Base-by-base conservation (phyloP, 2,888 invertebrate genomes). In the Orthosia cruda region DNA sequence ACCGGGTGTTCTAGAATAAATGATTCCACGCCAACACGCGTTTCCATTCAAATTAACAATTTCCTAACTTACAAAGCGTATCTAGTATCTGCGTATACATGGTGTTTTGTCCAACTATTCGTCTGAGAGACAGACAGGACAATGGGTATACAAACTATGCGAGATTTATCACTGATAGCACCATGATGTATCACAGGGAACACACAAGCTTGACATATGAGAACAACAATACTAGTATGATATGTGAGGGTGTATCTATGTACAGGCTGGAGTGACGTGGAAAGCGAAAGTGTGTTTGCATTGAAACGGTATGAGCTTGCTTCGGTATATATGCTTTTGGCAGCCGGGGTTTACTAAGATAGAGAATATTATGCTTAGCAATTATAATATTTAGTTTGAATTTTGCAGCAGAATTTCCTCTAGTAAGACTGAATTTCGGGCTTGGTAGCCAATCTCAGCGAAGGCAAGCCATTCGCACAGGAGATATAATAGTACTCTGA, bases 111-210 rank as follows among this genome's bases (percentile, higher is more conserved):
- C 61, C 57, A 55, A 62, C 65, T 50, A 20, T 75, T 54, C 52
- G 23, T 58, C 74, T 70, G 61, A n/a, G 50, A 68, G 83, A 83
- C 40, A 26, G 68, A 79, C 70, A 73, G 74, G 23, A 86, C 85
- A 86, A 86, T 86, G 26, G 72, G 71, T 64, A 63, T 52, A 83
- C 85, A 77, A 80, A 84, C 84, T 86, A 81, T 82, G 83, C 23
- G 71, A 86, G 83, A 84, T 86, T 84, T 86, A 86, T 83, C 61
- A 61, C 68, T 71, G 82, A 84, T 86, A 84, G 65, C 68, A 58
- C 74, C 57, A 74, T 83, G 71, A 86, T 76, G 81, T 80, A 85
- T 76, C 79, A 76, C 71, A 50, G n/a, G 11, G 55, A 69, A 54
- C 63, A 72, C 75, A 65, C 50, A 32, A 40, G 11, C 67, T 59